phyloP scores from a whole-genome alignment of 2,888 invertebrate species.

The Sinelater perroti region DNA sequence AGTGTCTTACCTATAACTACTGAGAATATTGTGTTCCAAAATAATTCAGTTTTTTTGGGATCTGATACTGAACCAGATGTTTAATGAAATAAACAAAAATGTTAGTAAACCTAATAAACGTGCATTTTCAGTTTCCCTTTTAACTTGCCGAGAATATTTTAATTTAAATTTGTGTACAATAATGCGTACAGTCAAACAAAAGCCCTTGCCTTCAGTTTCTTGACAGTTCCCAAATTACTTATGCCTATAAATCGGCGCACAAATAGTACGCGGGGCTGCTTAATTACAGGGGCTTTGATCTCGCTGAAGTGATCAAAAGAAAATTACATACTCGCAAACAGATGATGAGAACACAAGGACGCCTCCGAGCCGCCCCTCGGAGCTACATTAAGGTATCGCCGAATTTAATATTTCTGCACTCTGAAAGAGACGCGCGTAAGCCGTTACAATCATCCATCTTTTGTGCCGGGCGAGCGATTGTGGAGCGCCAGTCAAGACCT shows the following conservation, averaged over 20 bases:
- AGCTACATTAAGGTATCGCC: background rate
- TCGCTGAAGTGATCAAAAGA: slow-evolving; percentile 14
- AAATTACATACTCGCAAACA: slow-evolving; percentile 22
- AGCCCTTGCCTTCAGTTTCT: background rate
- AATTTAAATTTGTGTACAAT: no score
- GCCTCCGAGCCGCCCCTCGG: slow-evolving; percentile 3
- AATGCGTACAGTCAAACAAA: no score
- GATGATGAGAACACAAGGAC: slow-evolving; percentile 8
- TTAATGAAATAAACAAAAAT: no score
- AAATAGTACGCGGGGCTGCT: slow-evolving; percentile 21
- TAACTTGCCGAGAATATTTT: no score
- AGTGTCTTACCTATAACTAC: no score
- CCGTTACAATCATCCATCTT: slow-evolving; percentile 8
- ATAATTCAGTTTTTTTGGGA: no score
- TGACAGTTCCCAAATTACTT: no score
- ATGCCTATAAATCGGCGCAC: no score
- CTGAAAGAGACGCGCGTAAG: background rate
- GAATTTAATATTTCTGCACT: slow-evolving; percentile 4
- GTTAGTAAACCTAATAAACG: no score
- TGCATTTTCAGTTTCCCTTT: no score
- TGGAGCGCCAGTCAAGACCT: background rate
- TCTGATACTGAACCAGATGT: no score
- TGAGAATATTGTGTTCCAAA: no score
- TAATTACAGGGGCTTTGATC: slow-evolving; percentile 28
- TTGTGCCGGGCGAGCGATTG: background rate